These are phyloP conservation scores for Neotragus pygmaeus DNA, from an alignment of 2,113 vertebrate genomes.

Conservation along the genomic window DNA sequence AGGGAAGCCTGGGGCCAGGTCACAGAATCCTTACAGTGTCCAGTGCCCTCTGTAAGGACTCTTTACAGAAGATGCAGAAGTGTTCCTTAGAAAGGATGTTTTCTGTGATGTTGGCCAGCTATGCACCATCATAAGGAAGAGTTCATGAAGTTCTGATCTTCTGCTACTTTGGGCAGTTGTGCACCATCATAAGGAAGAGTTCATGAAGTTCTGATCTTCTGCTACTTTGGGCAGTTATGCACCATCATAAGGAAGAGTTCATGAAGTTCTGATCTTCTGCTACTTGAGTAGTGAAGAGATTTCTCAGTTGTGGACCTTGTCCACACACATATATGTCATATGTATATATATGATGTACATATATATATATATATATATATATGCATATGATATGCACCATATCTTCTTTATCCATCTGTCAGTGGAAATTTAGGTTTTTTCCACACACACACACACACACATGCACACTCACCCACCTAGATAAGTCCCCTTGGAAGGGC, in stretches of 20 bases:
- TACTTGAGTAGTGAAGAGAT: background rate
- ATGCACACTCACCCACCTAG: rapidly evolving
- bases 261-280: background rate
- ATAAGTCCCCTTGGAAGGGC: background rate
- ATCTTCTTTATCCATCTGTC: background rate
- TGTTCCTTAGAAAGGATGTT: background rate
- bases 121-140: background rate
- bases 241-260: background rate
- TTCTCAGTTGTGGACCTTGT: background rate
- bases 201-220: background rate
- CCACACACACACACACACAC: too few relatives aligned
- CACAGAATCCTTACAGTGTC: background rate
- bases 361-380: background rate
- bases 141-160: background rate
- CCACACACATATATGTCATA: too few relatives aligned
- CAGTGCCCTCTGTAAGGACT: background rate
- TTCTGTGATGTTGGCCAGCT: background rate
- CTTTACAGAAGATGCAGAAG: background rate
- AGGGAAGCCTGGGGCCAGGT: background rate
- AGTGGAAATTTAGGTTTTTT: background rate
- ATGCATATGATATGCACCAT: background rate
- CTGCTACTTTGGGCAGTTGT: background rate
- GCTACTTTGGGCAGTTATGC: background rate
- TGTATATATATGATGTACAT: background rate
- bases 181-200: background rate